A percentile compares a stretch with the other conserved stretches of the same genome.
These are phyloP conservation scores for Limenitis camilla DNA, from an alignment of 2,888 invertebrate genomes.

Conservation along the genomic window DNA sequence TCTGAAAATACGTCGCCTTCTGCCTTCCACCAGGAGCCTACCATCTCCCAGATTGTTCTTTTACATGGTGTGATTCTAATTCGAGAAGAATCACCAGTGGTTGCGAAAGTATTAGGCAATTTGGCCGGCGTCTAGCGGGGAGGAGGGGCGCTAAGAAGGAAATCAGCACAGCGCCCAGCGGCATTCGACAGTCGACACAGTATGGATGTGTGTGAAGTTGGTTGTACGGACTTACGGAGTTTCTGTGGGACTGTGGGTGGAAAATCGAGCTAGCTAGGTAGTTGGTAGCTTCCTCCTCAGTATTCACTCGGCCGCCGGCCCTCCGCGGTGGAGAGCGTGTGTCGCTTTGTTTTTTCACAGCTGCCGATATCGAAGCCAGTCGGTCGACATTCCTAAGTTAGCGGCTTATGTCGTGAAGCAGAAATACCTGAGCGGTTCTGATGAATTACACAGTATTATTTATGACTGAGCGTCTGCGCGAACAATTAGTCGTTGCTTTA, in stretches of 20 bases:
- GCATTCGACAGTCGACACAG: conserved; percentile 51
- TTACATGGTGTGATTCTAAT: conserved; percentile 15
- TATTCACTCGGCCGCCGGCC: conserved; percentile 46
- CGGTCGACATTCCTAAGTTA: conserved; percentile 62
- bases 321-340: conserved; percentile 32
- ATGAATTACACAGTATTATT: conserved; percentile 61
- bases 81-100: conserved; percentile 14
- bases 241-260: conserved; percentile 52
- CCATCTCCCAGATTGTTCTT: conserved; percentile 17
- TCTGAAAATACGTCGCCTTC: conserved; percentile 54
- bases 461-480: conserved; percentile 39
- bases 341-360: conserved; percentile 40
- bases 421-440: conserved; percentile 62
- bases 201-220: conserved; percentile 31
- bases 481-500: conserved; percentile 30
- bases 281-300: conserved; percentile 23
- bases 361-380: conserved; percentile 52
- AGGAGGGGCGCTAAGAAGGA: conserved; percentile 53
- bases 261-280: conserved; percentile 42
- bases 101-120: conserved; percentile 25
- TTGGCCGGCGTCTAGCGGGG: conserved; percentile 42
- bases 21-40: conserved; percentile 26
- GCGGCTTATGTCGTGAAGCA: conserved; percentile 65
- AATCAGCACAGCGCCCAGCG: conserved; percentile 57
- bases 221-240: conserved; percentile 40